These are phyloP conservation scores for Beroe ovata DNA, from an alignment of 37 sponge, comb jelly and placozoan species.

Conservation along the genomic window DNA sequence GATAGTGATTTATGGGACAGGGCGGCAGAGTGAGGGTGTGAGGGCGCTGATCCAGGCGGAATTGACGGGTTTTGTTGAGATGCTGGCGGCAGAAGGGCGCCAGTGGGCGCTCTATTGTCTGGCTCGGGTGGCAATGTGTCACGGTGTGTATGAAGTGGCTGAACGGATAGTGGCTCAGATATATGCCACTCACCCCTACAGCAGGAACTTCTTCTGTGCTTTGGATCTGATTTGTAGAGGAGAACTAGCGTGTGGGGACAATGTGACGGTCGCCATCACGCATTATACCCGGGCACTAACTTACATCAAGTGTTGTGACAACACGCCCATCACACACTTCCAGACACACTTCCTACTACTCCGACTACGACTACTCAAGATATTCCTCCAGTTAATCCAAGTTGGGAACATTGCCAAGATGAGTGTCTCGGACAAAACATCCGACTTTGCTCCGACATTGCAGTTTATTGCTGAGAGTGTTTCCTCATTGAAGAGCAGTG, in stretches of 20 bases:
- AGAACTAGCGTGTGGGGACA: neutral
- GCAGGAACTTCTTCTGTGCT: neutral
- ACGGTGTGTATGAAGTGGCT: constrained; percentile 36
- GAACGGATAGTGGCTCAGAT: neutral
- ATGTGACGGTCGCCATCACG: neutral
- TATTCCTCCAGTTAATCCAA: neutral
- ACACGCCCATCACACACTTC: constrained; percentile 26
- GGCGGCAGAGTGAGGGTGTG: neutral
- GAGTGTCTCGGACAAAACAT: neutral
- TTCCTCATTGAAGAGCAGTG: neutral
- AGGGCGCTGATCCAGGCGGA: neutral
- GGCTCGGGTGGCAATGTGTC: constrained; percentile 38
- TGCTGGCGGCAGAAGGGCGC: neutral
- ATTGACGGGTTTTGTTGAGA: neutral
- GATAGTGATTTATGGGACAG: neutral
- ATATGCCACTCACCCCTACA: neutral
- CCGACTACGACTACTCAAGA: constrained; percentile 15
- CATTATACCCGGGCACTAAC: neutral
- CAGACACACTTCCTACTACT: neutral
- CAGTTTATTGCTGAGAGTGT: neutral
- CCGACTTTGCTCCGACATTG: neutral
- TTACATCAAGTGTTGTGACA: constrained; percentile 10
- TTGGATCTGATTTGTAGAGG: constrained; percentile 9
- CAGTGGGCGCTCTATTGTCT: constrained; percentile 29
- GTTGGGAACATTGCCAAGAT: neutral